Percentiles rank a stretch among this genome's conserved stretches.
Conservation (phyloP, 2,888 invertebrate species). For the Epirrhoe alternata region DNA sequence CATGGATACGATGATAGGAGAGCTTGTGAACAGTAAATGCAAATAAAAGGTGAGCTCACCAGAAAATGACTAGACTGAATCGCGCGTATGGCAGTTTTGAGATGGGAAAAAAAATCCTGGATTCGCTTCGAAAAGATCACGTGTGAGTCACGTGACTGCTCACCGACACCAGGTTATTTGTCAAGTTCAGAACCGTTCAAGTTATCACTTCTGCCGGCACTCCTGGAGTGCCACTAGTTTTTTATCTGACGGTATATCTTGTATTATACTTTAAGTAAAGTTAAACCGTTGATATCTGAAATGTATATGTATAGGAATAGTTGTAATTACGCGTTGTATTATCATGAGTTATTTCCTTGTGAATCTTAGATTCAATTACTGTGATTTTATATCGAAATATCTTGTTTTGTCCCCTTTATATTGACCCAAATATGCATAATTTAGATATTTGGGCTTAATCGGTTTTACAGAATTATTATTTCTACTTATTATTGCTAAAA, state of each 20-base stretch:
- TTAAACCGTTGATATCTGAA: slow-evolving; percentile 25
- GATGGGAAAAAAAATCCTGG: no score
- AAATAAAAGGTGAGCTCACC: no score
- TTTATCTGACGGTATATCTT: slow-evolving; percentile 26
- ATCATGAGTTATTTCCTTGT: slow-evolving; percentile 35
- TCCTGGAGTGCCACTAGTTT: no score
- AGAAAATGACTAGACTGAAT: no score
- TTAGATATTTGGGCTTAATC: slow-evolving; percentile 27
- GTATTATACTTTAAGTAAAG: slow-evolving; percentile 37
- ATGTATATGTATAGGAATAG: slow-evolving; percentile 37
- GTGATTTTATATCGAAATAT: slow-evolving; percentile 40
- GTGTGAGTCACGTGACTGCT: no score
- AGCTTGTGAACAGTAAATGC: no score
- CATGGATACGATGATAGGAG: not conserved
- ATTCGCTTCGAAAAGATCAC: no score
- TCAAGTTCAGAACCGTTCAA: no score
- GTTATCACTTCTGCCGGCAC: no score
- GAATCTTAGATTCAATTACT: slow-evolving; percentile 47
- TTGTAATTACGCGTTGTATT: slow-evolving; percentile 23
- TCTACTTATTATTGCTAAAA: not conserved
- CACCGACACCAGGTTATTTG: no score
- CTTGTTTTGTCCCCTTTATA: slow-evolving; percentile 11
- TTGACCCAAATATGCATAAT: slow-evolving; percentile 23
- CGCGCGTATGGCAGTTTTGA: no score
- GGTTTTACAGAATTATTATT: not conserved